phyloP scores from a whole-genome alignment of 2,888 invertebrate species.

The Limnephilus lunatus region DNA sequence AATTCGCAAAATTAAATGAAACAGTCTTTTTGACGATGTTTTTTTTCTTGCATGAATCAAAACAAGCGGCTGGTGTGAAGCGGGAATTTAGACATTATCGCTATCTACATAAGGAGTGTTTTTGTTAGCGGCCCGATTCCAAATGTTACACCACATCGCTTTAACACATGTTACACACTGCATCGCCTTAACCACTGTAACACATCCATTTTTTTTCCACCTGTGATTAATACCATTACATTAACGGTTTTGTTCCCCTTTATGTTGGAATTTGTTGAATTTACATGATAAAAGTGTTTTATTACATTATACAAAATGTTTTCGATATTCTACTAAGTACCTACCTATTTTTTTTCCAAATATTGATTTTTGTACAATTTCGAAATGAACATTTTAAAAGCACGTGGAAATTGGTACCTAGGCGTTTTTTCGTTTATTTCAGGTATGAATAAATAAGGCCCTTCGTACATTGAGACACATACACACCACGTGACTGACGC shows the following conservation, averaged over 20 bases:
- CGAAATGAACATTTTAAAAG: not conserved
- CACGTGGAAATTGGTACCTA: not conserved
- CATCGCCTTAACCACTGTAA: not conserved
- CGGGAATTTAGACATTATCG: too few species aligned
- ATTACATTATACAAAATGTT: slow-evolving; percentile 54
- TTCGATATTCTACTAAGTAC: not conserved
- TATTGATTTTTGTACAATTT: not conserved
- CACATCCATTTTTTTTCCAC: not conserved
- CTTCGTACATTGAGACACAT: not conserved
- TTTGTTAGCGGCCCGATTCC: too few species aligned
- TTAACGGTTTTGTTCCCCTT: slow-evolving; percentile 55
- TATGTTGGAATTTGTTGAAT: slow-evolving; percentile 57
- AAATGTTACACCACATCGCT: too few species aligned
- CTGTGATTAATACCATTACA: slow-evolving; percentile 57
- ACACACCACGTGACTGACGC: too few species aligned
- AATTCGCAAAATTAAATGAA: too few species aligned
- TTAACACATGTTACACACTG: too few species aligned
- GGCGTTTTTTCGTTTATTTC: slow-evolving; percentile 13
- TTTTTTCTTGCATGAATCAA: too few species aligned
- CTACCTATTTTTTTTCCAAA: not conserved
- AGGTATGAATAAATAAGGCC: slow-evolving; percentile 10
- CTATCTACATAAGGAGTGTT: too few species aligned
- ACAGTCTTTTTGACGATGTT: too few species aligned
- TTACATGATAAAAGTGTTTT: slow-evolving; percentile 62
- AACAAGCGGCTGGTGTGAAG: too few species aligned